These are phyloP conservation scores for Drosophila lutescens DNA, from an alignment of 2,888 invertebrate genomes.

Conservation along the genomic window DNA sequence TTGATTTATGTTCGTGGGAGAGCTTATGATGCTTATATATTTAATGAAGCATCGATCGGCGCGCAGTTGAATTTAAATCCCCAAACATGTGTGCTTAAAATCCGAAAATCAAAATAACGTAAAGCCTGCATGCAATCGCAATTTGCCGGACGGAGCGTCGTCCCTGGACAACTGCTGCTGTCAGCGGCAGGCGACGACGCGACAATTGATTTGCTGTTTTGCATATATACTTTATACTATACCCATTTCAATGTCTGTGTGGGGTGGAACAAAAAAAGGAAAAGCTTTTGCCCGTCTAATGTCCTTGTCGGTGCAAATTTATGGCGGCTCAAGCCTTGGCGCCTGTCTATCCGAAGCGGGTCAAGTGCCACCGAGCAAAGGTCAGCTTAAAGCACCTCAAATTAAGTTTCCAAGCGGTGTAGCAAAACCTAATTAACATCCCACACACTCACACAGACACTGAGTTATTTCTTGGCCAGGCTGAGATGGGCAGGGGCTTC, in stretches of 20 bases:
- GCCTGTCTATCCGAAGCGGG: slow-evolving; percentile 62
- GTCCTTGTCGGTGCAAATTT: slow-evolving; percentile 69
- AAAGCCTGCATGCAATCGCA: slow-evolving; percentile 54
- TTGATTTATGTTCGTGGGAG: slow-evolving; percentile 47
- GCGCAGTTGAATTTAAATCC: slow-evolving; percentile 20
- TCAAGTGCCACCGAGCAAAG: slow-evolving; percentile 65
- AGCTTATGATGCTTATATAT: slow-evolving; percentile 41
- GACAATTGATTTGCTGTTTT: slow-evolving; percentile 71
- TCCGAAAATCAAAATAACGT: slow-evolving; percentile 8
- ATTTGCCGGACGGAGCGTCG: slow-evolving; percentile 44
- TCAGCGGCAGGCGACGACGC: slow-evolving; percentile 66
- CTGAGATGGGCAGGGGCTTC: neutral
- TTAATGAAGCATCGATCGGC: slow-evolving; percentile 47
- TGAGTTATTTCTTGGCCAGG: slow-evolving; percentile 29
- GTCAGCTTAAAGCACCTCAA: slow-evolving; percentile 57
- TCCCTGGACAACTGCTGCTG: slow-evolving; percentile 32
- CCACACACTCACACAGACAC: slow-evolving; percentile 44
- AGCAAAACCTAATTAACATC: slow-evolving; percentile 68
- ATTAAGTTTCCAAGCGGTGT: slow-evolving; percentile 26
- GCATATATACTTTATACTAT: slow-evolving; percentile 30
- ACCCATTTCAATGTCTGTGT: slow-evolving; percentile 2
- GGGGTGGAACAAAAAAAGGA: neutral
- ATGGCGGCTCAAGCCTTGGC: slow-evolving; percentile 63
- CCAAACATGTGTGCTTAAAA: slow-evolving; percentile 15
- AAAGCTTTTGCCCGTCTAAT: slow-evolving; percentile 29